Conservation (phyloP, 2,888 invertebrate species). For the Eupsilia transversa region DNA sequence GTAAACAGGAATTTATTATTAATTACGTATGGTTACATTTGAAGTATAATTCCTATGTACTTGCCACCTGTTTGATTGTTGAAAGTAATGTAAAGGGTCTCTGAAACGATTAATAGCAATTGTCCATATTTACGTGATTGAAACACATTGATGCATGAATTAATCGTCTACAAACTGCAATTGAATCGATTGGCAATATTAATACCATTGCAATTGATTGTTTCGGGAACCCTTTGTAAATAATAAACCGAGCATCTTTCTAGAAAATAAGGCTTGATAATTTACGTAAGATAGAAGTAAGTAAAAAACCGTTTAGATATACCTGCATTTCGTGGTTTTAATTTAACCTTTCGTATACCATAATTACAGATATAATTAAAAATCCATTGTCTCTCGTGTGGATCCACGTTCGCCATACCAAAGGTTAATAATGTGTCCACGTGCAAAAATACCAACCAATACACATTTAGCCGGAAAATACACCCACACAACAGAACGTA, state of each 20-base stretch:
- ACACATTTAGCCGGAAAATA: slow-evolving; percentile 18
- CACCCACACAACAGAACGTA: slow-evolving; percentile 52
- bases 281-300: background rate
- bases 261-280: background rate
- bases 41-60: background rate
- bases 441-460: background rate
- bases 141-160: too few relatives aligned
- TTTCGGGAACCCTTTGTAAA: background rate
- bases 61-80: background rate
- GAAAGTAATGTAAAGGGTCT: background rate
- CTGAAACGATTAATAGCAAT: too few relatives aligned
- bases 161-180: too few relatives aligned
- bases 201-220: too few relatives aligned
- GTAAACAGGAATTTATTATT: background rate
- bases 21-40: background rate
- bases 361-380: too few relatives aligned
- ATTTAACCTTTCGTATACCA: too few relatives aligned
- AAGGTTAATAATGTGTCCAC: background rate
- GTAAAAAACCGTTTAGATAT: background rate
- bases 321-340: background rate
- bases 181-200: too few relatives aligned
- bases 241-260: background rate
- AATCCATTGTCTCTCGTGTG: too few relatives aligned
- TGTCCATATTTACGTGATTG: too few relatives aligned
- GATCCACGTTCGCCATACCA: too few relatives aligned